A percentile compares a stretch with the other conserved stretches of the same genome.
These are phyloP conservation scores for Drosophila macrospina DNA, from an alignment of 2,888 invertebrate genomes.

Conservation along the genomic window DNA sequence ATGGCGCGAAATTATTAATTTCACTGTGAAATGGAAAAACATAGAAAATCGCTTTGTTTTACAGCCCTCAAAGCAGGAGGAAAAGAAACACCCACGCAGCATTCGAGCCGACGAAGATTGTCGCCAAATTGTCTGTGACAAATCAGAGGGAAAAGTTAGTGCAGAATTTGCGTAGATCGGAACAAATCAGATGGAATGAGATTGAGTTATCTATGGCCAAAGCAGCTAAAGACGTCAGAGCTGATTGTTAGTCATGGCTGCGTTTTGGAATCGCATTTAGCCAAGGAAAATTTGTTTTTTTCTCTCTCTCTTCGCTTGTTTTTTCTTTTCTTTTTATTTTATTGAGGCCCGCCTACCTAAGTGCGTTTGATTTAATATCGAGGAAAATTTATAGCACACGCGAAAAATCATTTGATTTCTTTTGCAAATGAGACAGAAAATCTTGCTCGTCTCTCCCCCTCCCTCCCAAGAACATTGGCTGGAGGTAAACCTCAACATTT, in stretches of 20 bases:
- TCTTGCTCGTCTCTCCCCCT: neutral
- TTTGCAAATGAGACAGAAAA: slow-evolving; percentile 38
- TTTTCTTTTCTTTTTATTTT: too few relatives aligned
- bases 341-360: slow-evolving; percentile 32
- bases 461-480: slow-evolving; percentile 13
- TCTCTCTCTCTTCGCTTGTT: too few relatives aligned
- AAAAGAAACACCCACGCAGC: slow-evolving; percentile 31
- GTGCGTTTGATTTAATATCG: slow-evolving; percentile 40
- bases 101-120: slow-evolving; percentile 33
- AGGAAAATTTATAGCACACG: slow-evolving; percentile 45
- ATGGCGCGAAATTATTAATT: slow-evolving; percentile 65
- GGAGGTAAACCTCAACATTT: slow-evolving; percentile 50
- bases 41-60: slow-evolving; percentile 68
- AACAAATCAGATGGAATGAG: slow-evolving; percentile 7
- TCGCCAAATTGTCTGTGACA: slow-evolving; percentile 76
- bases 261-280: slow-evolving; percentile 43
- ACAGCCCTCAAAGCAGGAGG: slow-evolving; percentile 23
- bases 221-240: slow-evolving; percentile 66
- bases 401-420: slow-evolving; percentile 69
- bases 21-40: slow-evolving; percentile 49
- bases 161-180: slow-evolving; percentile 67
- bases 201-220: slow-evolving; percentile 19
- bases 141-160: slow-evolving; percentile 48
- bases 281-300: neutral
- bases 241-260: slow-evolving; percentile 62